phyloP scores from a whole-genome alignment of 2,888 invertebrate genomes.

The Lepidocyrtoides sp. region DNA sequence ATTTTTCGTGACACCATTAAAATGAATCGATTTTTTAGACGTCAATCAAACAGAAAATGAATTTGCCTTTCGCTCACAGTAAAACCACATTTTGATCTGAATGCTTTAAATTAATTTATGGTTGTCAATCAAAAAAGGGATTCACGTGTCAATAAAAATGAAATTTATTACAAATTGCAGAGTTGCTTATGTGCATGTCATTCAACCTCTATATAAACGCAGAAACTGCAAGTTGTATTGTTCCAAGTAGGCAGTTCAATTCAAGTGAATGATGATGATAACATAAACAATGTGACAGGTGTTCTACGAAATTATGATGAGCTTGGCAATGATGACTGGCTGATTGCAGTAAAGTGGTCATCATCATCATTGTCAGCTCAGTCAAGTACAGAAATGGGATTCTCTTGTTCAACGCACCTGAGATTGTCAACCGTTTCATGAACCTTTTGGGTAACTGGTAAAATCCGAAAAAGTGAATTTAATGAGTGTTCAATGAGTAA shows the following conservation, averaged over 20 bases:
- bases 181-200: slow-evolving; percentile 38
- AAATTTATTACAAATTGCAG: slow-evolving; percentile 22
- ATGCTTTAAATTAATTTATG: slow-evolving; percentile 23
- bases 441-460: not conserved
- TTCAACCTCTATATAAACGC: slow-evolving; percentile 26
- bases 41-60: slow-evolving; percentile 1
- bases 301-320: not conserved
- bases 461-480: not conserved
- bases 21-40: not conserved
- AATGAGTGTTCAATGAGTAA: not conserved
- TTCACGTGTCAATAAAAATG: slow-evolving; percentile 43
- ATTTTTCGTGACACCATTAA: slow-evolving; percentile 11
- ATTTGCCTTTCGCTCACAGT: not conserved
- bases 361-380: not conserved
- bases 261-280: not conserved
- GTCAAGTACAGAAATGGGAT: not conserved
- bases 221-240: too few species aligned
- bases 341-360: too few species aligned
- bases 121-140: slow-evolving; percentile 21
- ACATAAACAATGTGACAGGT: slow-evolving; percentile 40
- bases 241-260: not conserved
- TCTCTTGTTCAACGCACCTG: not conserved
- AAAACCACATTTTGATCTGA: not conserved
- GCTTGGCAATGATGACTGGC: not conserved
- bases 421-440: not conserved